Evolutionary conservation across 2,888 invertebrate genomes (phyloP).

Genomic region (Amblyteles armatorius): DNA sequence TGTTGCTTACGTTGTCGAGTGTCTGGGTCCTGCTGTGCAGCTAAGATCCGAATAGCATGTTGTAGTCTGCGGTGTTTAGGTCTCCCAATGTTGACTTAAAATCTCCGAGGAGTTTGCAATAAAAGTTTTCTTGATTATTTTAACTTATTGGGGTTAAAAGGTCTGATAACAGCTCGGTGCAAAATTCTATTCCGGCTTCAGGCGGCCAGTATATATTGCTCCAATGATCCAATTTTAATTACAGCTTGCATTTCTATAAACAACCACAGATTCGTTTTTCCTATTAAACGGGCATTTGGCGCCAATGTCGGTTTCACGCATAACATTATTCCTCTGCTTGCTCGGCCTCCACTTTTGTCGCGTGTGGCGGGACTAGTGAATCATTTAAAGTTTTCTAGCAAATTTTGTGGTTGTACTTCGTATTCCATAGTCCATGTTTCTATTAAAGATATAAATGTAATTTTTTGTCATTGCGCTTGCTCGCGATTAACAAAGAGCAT

Average conservation of each 20-base stretch:
- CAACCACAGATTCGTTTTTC: slow-evolving; percentile 5
- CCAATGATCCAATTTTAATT: not conserved
- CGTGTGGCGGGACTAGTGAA: not conserved
- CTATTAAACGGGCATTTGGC: not conserved
- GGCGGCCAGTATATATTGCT: slow-evolving; percentile 16
- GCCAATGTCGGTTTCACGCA: not conserved
- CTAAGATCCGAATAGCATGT: not conserved
- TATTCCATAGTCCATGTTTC: not conserved
- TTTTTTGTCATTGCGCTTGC: not conserved
- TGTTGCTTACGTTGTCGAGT: not conserved
- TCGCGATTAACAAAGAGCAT: not conserved
- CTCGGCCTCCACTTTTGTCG: not conserved
- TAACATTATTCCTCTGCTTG: not conserved
- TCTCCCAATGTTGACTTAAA: slow-evolving; percentile 1
- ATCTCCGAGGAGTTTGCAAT: slow-evolving; percentile 16
- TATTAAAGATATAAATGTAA: not conserved
- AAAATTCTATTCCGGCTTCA: slow-evolving; percentile 13
- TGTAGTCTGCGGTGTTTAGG: not conserved
- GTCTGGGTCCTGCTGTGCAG: not conserved
- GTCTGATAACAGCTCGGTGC: not conserved
- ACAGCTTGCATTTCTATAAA: not conserved
- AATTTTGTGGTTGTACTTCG: not conserved
- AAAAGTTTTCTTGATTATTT: not conserved
- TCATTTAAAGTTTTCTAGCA: not conserved
- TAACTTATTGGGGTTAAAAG: not conserved